These are phyloP conservation scores for Kryphioiulus occultus DNA, from an alignment of 2,888 invertebrate genomes.

Conservation along the genomic window DNA sequence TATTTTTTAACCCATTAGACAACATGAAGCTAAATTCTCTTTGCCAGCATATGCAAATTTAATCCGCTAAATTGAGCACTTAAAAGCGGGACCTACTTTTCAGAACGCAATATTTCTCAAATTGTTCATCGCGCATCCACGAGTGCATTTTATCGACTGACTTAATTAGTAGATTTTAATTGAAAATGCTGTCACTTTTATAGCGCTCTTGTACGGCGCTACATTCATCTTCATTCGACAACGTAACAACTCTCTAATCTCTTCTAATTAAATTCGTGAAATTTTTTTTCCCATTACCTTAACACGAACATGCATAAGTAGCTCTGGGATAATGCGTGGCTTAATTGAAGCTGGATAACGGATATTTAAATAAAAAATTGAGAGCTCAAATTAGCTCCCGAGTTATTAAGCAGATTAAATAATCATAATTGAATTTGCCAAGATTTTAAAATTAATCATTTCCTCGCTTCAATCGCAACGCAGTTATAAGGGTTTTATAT, in stretches of 20 bases:
- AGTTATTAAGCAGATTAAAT: neutral
- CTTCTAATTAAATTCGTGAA: constrained; percentile 35
- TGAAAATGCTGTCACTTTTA: constrained; percentile 21
- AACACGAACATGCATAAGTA: neutral
- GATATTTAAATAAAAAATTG: neutral
- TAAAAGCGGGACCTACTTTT: neutral
- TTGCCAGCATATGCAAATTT: neutral
- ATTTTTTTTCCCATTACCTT: constrained; percentile 19
- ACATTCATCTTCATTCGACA: constrained; percentile 35
- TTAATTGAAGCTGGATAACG: neutral
- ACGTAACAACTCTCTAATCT: constrained; percentile 10
- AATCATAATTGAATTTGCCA: neutral
- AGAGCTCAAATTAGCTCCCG: neutral
- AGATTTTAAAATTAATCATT: neutral
- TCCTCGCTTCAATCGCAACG: neutral
- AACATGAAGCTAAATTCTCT: neutral
- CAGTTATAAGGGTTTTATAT: neutral
- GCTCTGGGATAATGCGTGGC: neutral
- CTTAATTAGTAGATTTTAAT: constrained; percentile 31
- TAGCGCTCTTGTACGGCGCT: neutral
- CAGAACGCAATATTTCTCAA: neutral
- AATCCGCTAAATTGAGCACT: constrained; percentile 35
- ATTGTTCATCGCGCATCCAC: constrained; percentile 11
- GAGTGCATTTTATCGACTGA: constrained; percentile 20
- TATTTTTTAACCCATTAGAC: neutral